Evolutionary conservation across 2,113 vertebrate species (phyloP).

Genomic region (Crotalus viridis): DNA sequence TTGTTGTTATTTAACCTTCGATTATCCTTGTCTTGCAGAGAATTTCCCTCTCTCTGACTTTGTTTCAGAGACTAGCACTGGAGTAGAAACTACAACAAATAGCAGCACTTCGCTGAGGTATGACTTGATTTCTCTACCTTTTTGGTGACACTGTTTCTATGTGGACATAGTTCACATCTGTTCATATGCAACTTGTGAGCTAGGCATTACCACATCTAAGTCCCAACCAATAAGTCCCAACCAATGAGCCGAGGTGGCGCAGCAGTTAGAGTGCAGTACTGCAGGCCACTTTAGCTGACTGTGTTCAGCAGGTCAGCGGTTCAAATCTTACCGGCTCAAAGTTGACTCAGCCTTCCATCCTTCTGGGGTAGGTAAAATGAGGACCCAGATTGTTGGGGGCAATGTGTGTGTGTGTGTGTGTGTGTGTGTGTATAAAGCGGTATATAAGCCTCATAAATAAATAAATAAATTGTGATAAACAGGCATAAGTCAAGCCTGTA

Average conservation of each 20-base stretch:
- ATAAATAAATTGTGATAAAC: neutral
- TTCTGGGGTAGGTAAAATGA: no score
- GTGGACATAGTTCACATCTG: neutral
- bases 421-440: no score
- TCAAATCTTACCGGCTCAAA: no score
- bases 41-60: conserved; percentile 94
- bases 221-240: neutral
- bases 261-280: no score
- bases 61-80: conserved; percentile 89
- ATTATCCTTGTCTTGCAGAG: conserved; percentile 72
- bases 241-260: no score
- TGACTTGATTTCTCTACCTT: neutral
- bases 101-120: conserved; percentile 92
- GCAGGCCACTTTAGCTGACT: no score
- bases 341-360: no score
- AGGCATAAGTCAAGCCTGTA: neutral
- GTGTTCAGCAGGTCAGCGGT: no score
- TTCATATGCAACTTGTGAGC: neutral
- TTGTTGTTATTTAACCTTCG: conserved; percentile 3
- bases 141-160: neutral
- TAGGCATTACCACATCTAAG: neutral
- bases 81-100: conserved; percentile 87
- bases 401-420: no score
- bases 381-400: no score
- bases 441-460: no score